Evolutionary conservation across 1,140 invertebrate species (phyloP), one percentile per base, ranked within the genome.

Genomic region (Saccostrea glomerata): DNA sequence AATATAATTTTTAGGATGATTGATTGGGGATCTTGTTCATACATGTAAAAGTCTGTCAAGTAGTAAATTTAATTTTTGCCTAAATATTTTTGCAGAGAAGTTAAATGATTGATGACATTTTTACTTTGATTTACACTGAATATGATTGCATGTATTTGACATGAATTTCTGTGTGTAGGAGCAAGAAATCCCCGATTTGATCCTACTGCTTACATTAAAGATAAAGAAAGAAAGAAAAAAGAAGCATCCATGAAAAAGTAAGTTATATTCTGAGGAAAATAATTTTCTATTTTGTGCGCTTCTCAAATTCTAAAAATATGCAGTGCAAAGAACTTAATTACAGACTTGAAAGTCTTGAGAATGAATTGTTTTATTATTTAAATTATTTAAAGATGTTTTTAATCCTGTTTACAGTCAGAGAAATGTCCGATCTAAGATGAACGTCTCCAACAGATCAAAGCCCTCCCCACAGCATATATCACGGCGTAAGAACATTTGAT

Each of bases 141-240:
- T 47, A 47, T 47, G 6, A 47, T 6, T 6, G 13, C 58, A 63
- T 63, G 58, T 1, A 17, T 20, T 63, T 63, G 58, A 63, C 58
- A 5, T 20, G n/a, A 63, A 20, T 20, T 63, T 63, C 58, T 40
- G 55, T 25, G 86, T 88, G 20, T 85, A 92, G 92, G 91, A 83
- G 86, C 90, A 9, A 89, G 92, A 89, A 89, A 87, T 77, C 90
- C 91, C 58, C 55, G 93, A 36, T 94, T 94, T 92, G 92, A 94
- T 91, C 94, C 94, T 0, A 93, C 94, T 82, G 94, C 92, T 54
- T 94, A 92, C 88, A 91, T 94, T n/a, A 93, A 92, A 87, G 93
- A 94, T 86, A 92, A 93, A 85, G 90, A 93, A 84, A 91, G 93
- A 88, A 91, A 87, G 70, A 91, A 89, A 58, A 91, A 89, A 88